These are phyloP conservation scores for Heteromyza rotundicornis DNA, from an alignment of 2,888 invertebrate genomes.

Conservation along the genomic window DNA sequence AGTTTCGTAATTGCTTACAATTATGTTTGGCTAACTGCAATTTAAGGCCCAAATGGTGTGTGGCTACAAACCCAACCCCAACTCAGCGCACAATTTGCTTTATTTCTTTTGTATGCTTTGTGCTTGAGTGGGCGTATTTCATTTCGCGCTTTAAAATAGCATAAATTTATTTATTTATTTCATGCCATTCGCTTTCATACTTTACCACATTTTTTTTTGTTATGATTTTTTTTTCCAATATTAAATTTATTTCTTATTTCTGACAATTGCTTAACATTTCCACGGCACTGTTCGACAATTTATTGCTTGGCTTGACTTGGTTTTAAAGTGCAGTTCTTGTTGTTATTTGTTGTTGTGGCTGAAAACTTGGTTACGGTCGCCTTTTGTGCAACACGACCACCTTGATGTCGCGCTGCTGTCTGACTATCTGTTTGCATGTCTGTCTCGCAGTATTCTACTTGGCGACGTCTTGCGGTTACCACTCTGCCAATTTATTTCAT, in stretches of 20 bases:
- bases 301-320: constrained; percentile 11
- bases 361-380: not conserved
- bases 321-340: too few relatives aligned
- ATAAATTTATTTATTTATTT: constrained; percentile 40
- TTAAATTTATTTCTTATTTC: too few relatives aligned
- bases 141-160: constrained; percentile 55
- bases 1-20: not conserved
- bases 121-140: constrained; percentile 45
- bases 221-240: not conserved
- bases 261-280: constrained; percentile 19
- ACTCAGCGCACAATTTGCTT: not conserved
- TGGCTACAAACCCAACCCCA: not conserved
- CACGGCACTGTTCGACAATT: constrained; percentile 5
- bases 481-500: constrained; percentile 40
- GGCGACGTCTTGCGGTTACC: not conserved
- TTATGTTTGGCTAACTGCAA: not conserved
- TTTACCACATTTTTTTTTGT: not conserved
- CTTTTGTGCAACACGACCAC: constrained; percentile 17
- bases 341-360: not conserved
- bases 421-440: not conserved
- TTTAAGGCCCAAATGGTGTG: not conserved
- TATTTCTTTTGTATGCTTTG: not conserved
- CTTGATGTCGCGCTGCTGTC: constrained; percentile 30
- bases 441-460: not conserved
- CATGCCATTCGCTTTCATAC: not conserved